Evolutionary conservation across 1,140 invertebrate species (phyloP), one percentile per base, ranked within the genome.

Genomic region (Dreissena rostriformis): DNA sequence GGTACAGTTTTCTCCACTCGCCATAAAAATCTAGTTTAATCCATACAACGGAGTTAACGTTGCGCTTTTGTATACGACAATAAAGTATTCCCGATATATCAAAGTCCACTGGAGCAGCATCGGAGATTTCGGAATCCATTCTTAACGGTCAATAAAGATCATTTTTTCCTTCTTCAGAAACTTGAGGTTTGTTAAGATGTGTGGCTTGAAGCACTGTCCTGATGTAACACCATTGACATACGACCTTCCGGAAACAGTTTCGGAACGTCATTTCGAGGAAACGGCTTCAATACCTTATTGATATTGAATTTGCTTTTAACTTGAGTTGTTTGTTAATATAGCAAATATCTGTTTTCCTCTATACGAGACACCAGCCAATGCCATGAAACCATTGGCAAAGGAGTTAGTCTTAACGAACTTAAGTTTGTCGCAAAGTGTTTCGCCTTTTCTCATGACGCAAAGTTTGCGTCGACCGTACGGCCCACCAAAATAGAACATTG

Each of bases 401-500:
- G 52, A 12, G 57, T n/a, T 1, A 22, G 0, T 51, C 19, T 19
- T 19, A 55, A 73, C 53, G 51, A 19, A 73, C 57, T 55, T 55
- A 29, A 55, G 71, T 73, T 55, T 73, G 49, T 53, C 14, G 52
- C 52, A 53, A 53, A 53, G 39, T 51, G 71, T 53, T 53, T 73
- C 39, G 55, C 55, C 26, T 53, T 7, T 10, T 22, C 51, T 49
- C 22, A 53, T 49, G 71, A 52, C 6, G 39, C 29, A 51, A 73
- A 73, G 39, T 53, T 24, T 49, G 55, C 22, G 39, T 8, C 71
- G 71, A n/a, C n/a, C 57, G 65, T 76, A 29, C 26, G 55, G 39
- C 39, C 55, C 73, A 61, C 19, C 73, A n/a, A 76, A 63, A 76
- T 76, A 63, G 55, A 28, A 63, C 52, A 76, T 63, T 63, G 73